Conservation (phyloP, 2,797 vertebrate species). For the Microtus californicus region DNA sequence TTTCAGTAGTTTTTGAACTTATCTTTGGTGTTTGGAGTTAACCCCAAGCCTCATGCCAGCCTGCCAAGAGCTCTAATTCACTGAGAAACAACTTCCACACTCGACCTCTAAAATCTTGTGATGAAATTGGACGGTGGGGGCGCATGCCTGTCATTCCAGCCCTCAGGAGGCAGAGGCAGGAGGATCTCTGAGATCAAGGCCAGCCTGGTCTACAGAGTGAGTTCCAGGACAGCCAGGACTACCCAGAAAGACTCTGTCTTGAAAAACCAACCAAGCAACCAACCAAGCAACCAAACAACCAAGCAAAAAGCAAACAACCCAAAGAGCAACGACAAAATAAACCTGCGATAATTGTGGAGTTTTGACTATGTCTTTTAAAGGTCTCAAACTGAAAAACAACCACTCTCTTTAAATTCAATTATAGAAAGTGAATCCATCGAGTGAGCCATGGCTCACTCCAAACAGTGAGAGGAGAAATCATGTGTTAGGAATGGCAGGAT, state of each 20-base stretch:
- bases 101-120: background rate
- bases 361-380: constrained; percentile 50
- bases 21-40: background rate
- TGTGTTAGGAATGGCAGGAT: background rate
- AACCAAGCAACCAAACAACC: fast-evolving
- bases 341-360: background rate
- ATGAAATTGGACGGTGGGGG: background rate
- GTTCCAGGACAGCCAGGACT: background rate
- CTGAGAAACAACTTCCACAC: background rate
- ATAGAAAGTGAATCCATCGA: constrained; percentile 45
- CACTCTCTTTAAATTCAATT: constrained; percentile 13
- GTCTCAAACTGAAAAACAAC: background rate
- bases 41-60: background rate
- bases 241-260: background rate
- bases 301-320: too few relatives aligned
- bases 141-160: background rate
- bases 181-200: background rate
- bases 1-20: background rate
- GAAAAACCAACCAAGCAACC: background rate
- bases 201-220: background rate
- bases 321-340: too few relatives aligned
- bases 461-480: constrained; percentile 29
- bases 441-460: background rate
- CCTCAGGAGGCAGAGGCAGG: background rate
- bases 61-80: background rate